Evolutionary conservation across 92 coral and sea anemone genomes (phyloP), one percentile per base, ranked within the genome.

Genomic region (Galaxea fascicularis): DNA sequence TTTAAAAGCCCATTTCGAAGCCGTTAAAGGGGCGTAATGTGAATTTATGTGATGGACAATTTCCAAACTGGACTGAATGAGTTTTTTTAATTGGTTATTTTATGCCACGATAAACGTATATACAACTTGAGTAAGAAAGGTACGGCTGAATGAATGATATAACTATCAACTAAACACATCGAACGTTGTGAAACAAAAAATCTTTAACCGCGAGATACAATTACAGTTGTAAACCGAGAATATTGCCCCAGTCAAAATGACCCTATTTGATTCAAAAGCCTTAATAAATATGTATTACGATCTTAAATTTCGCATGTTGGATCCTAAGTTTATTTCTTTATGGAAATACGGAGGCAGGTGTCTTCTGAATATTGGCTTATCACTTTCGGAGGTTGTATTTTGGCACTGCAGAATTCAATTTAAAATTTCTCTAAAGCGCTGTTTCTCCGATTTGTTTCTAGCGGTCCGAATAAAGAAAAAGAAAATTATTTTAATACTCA

Each of bases 1-100:
- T 52, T 70, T 70, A 82, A 82, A 82, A 56, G 78, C 78, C 70
- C 44, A 82, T 82, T 82, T 57, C 28, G 35, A 35, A 78, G 86
- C 78, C 56, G 78, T 54, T 70, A 39, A 44, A 59, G 16, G 15
- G 41, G 41, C 56, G 57, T 56, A 82, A 71, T 82, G 57, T 70
- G 67, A 71, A 21, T 70, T 54, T 56, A 13, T 22, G 66, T 18
- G 77, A 71, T 54, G 69, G 76, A 70, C 57, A 82, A 71, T 57
- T 82, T 69, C 46, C 74, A 51, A 65, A 51, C 76, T 6, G 47
- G 75, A 31, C 68, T 79, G 8, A 49, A 69, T 49, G 29, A 45
- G 68, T 65, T 65, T 65, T 51, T 25, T 65, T 79, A 68, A 66
- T 79, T 79, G 75, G 65, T 28, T 79, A 35, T 30, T 79, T 65